Conservation (phyloP, 2,888 invertebrate genomes). For the Epicampocera succincta region DNA sequence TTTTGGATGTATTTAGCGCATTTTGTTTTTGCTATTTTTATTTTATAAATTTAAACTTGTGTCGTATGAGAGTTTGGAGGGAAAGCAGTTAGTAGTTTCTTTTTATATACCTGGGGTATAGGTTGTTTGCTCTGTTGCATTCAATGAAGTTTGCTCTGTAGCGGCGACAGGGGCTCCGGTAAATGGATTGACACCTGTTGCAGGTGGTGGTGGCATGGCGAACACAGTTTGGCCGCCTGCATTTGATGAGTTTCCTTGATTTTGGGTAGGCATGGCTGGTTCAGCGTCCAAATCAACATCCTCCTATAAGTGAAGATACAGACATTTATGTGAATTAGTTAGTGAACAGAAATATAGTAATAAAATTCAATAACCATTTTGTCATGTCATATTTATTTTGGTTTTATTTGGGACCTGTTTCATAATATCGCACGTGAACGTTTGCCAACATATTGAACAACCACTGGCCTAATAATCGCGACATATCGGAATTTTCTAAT, state of each 20-base stretch:
- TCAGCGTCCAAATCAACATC: conserved; percentile 80
- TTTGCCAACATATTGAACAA: too few relatives aligned
- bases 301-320: conserved; percentile 75
- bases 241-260: conserved; percentile 46
- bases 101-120: conserved; percentile 82
- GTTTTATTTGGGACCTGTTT: neutral
- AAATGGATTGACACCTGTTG: conserved; percentile 81
- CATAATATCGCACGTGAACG: too few relatives aligned
- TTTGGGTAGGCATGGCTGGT: conserved; percentile 62
- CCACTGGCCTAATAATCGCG: too few relatives aligned
- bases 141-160: conserved; percentile 81
- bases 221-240: conserved; percentile 78
- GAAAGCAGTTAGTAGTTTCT: conserved; percentile 58
- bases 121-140: conserved; percentile 81
- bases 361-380: conserved; percentile 19
- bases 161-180: conserved; percentile 79
- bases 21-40: conserved; percentile 51
- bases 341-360: neutral
- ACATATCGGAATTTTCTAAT: too few relatives aligned
- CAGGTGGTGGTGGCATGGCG: conserved; percentile 78
- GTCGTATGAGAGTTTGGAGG: conserved; percentile 44
- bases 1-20: conserved; percentile 1
- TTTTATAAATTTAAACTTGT: conserved; percentile 39
- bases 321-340: neutral
- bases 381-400: conserved; percentile 5